These are phyloP conservation scores for Leuciscus waleckii DNA, from an alignment of 2,797 vertebrate species.

Conservation along the genomic window DNA sequence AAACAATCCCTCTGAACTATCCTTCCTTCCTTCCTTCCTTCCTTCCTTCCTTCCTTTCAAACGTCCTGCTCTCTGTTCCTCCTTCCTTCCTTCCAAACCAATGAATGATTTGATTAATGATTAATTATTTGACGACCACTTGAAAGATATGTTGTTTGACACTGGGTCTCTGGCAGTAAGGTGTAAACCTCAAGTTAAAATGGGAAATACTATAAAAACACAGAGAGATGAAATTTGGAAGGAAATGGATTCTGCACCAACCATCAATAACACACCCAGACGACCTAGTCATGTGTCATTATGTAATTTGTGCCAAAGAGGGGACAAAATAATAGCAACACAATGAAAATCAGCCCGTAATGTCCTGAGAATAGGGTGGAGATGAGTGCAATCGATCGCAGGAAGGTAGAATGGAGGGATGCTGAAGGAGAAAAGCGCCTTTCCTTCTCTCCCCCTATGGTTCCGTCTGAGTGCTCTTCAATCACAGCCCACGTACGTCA, in stretches of 20 bases:
- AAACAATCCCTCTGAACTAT: not conserved
- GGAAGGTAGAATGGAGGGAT: constrained; percentile 20
- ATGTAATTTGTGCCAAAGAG: constrained; percentile 4
- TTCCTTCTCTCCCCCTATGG: constrained; percentile 53
- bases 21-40: no score
- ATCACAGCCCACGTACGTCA: constrained; percentile 54
- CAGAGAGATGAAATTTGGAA: constrained; percentile 5
- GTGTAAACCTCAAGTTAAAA: not conserved
- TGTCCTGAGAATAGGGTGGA: constrained; percentile 12
- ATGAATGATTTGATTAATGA: not conserved
- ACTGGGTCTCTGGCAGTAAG: not conserved
- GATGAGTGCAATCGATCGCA: constrained; percentile 9
- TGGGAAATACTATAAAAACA: not conserved
- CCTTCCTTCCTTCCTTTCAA: not conserved
- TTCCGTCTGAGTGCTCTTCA: constrained; percentile 66
- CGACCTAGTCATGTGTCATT: constrained; percentile 8
- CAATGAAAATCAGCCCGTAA: constrained; percentile 22
- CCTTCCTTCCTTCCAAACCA: not conserved
- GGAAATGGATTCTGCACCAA: not conserved
- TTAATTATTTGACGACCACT: not conserved
- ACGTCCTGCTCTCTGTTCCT: not conserved
- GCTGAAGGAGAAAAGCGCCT: constrained; percentile 32
- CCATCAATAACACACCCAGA: not conserved
- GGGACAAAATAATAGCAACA: not conserved
- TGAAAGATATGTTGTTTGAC: not conserved